These are phyloP conservation scores for Monochamus alternatus DNA, from an alignment of 2,888 invertebrate species.

Conservation along the genomic window DNA sequence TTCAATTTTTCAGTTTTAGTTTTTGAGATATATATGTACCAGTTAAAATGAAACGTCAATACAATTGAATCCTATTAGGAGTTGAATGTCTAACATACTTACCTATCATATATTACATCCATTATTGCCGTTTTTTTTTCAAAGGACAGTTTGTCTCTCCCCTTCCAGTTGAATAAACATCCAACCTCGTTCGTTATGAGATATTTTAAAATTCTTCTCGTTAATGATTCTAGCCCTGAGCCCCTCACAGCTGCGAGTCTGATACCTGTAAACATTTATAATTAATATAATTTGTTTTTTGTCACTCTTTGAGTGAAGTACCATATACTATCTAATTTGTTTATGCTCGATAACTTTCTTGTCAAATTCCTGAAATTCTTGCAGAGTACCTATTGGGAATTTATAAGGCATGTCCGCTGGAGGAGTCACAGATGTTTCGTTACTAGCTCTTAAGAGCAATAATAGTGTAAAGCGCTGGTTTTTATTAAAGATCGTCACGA, in stretches of 20 bases:
- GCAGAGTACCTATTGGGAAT: neutral
- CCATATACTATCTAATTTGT: constrained; percentile 10
- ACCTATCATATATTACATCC: constrained; percentile 3
- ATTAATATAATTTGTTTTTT: neutral
- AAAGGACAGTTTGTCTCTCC: constrained; percentile 29
- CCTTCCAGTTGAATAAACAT: constrained; percentile 28
- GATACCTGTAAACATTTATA: neutral
- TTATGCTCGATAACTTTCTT: neutral
- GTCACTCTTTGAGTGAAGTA: neutral
- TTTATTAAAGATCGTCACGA: too few species aligned
- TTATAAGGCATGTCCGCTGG: neutral
- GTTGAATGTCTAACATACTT: too few species aligned
- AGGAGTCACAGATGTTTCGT: neutral
- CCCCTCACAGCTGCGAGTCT: constrained; percentile 30
- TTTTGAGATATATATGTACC: too few species aligned
- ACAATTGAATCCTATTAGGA: too few species aligned
- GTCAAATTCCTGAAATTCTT: neutral
- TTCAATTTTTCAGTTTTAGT: too few species aligned
- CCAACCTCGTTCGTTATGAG: constrained; percentile 22
- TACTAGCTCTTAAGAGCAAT: neutral
- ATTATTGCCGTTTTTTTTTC: constrained; percentile 31
- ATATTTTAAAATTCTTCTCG: constrained; percentile 23
- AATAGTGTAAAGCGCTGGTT: too few species aligned
- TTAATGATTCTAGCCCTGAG: constrained; percentile 22
- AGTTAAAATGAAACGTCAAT: neutral